These are phyloP conservation scores for Lysandra coridon DNA, from an alignment of 2,888 invertebrate species.

Conservation along the genomic window DNA sequence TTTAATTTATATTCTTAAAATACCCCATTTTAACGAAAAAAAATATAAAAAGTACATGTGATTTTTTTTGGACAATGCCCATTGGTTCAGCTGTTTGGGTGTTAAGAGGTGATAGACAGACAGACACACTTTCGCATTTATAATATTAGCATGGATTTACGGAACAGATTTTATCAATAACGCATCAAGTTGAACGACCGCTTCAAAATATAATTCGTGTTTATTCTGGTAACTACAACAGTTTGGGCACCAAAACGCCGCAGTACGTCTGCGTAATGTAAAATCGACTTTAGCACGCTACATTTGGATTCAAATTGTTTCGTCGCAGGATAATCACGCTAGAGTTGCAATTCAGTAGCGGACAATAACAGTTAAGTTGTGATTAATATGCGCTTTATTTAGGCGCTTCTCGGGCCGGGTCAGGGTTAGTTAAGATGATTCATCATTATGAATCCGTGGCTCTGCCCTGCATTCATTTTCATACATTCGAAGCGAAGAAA, in stretches of 20 bases:
- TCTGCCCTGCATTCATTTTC: neutral
- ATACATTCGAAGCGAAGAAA: neutral
- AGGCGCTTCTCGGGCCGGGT: neutral
- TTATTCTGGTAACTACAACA: conserved; percentile 37
- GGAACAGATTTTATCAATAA: neutral
- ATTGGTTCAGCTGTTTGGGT: too few species aligned
- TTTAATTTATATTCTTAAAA: too few species aligned
- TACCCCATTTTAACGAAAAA: too few species aligned
- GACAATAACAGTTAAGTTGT: conserved; percentile 15
- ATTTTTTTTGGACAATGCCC: too few species aligned
- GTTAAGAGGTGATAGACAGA: too few species aligned
- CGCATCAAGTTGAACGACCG: conserved; percentile 42
- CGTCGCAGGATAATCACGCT: neutral
- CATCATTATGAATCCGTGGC: neutral
- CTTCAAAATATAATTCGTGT: conserved; percentile 38
- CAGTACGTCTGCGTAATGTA: conserved; percentile 34
- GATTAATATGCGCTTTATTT: conserved; percentile 20
- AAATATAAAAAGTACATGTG: too few species aligned
- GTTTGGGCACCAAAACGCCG: conserved; percentile 37
- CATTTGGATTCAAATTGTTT: neutral
- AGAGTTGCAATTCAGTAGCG: conserved; percentile 17
- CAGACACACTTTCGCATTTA: too few species aligned
- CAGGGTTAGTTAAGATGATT: neutral
- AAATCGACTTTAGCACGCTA: neutral
- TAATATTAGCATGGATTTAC: neutral